Evolutionary conservation across 2,113 vertebrate genomes (phyloP).

Genomic region (Aspiorhynchus laticeps): DNA sequence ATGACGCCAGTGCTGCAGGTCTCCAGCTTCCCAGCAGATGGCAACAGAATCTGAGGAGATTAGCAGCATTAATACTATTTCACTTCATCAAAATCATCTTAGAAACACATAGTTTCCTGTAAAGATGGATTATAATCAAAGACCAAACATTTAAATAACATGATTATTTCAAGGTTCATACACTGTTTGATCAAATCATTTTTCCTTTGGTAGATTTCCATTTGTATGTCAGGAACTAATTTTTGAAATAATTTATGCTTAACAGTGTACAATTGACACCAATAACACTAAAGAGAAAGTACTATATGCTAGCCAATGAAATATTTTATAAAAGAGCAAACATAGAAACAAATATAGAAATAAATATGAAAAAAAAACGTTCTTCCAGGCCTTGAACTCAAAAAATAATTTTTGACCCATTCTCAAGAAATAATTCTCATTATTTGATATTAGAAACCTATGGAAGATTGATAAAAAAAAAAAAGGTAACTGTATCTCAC

Average conservation of each 20-base stretch:
- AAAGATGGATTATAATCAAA: neutral
- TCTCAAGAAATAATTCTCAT: neutral
- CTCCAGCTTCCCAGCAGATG: slow-evolving; percentile 53
- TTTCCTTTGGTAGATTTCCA: no score
- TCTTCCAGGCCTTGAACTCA: neutral
- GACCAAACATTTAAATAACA: neutral
- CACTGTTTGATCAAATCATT: no score
- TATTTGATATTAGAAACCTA: neutral
- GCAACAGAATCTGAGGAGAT: slow-evolving; percentile 49
- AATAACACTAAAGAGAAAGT: neutral
- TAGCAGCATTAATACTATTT: neutral
- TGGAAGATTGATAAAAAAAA: no score
- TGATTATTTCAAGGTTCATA: neutral
- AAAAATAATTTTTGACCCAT: neutral
- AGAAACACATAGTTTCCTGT: neutral
- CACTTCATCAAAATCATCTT: neutral
- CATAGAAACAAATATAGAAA: neutral
- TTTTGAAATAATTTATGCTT: neutral
- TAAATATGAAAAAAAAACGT: neutral
- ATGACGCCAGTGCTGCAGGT: slow-evolving; percentile 66
- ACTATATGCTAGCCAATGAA: neutral
- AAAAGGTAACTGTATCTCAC: no score
- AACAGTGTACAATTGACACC: neutral
- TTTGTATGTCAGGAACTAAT: neutral
- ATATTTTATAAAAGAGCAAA: neutral